Evolutionary conservation across 2,888 invertebrate genomes (phyloP), one percentile per base, ranked within the genome.

Genomic region (Vanessa cardui): DNA sequence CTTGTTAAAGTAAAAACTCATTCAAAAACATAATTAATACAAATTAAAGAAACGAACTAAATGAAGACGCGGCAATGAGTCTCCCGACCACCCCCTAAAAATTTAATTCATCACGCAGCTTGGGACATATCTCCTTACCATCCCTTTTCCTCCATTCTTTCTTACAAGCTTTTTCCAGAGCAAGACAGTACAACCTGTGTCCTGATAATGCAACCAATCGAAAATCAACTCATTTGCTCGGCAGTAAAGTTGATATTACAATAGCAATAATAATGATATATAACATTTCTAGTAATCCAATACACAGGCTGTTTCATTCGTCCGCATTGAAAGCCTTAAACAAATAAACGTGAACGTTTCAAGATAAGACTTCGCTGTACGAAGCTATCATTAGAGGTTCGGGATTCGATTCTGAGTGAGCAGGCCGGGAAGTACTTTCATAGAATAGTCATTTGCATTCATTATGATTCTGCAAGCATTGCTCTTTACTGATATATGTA

Each of bases 111-210:
- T 92, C 92, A 92, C 50, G 50, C 52, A 86, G 77, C 82, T 80
- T 85, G 89, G 89, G 91, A 92, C 91, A 90, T 89, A 89, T 92
- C 91, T 88, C 87, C 89, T 85, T 80, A 76, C 78, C 84, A 88
- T 88, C 88, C 90, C 91, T 87, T 88, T 90, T 87, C 83, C 84
- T 81, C 89, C 87, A 89, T 92, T 92, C 92, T 92, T 92, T 91
- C 92, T 92, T 91, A 87, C 86, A 87, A 88, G 88, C 88, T 91
- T 92, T 91, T 92, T 90, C 56, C 88, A 85, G 83, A 86, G 83
- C 81, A 84, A 82, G 84, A 85, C 81, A 74, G 52, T 54, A 54
- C 81, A 81, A 56, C 78, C 78, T 83, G 81, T 84, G 83, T 84
- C 69, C 84, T 83, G 76, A 75, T 16, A 21, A 16, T 6, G 5